Base-by-base conservation (phyloP, 2,113 vertebrate species). In the Sprattus sprattus region DNA sequence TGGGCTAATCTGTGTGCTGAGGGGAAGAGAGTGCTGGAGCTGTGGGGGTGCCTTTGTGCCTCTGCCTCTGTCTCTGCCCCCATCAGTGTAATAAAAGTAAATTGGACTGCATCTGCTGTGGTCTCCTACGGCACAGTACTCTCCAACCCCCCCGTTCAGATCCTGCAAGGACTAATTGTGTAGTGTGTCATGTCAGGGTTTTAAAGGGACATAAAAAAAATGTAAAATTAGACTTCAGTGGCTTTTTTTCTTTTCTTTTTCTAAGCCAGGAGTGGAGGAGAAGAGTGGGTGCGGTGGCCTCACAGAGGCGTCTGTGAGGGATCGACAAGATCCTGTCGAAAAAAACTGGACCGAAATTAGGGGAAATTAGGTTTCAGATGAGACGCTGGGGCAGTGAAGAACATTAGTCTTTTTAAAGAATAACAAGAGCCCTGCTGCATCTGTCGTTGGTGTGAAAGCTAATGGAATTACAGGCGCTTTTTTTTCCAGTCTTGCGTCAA, bases 71-170 rank as follows among this genome's bases (percentile, higher is more conserved):
- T n/a, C 64, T 6, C 57, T n/a, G 20, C 57, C 64, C 64, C 64
- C 28, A 71, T 71, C 64, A 71, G 64, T 71, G 10, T 28, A 71
- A 71, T 71, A 32, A 71, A 71, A 71, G 25, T 71, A 71, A 71
- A 71, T 71, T 71, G 25, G 64, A 25, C 64, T 11, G 25, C 64
- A 32, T 71, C 25, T 71, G 64, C 28, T 9, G 2, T 25, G 11
- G 64, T 3, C 9, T 71, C 64, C 64, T 32, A 11, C 10, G 9
- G 10, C 25, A 71, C n/a, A 3, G n/a, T n/a, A n/a, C 8, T 0
- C 2, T 4, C 52, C 52, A 2, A 15, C 52, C 13, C 52, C 13
- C 52, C 52, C 15, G 13, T 18, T 71, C 25, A 71, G 1, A 28
- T 13, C 10, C 64, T 32, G 28, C 11, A 71, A 10, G 8, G n/a